These are phyloP conservation scores for Eulimnadia texana DNA, from an alignment of 1,140 invertebrate genomes.

Conservation along the genomic window DNA sequence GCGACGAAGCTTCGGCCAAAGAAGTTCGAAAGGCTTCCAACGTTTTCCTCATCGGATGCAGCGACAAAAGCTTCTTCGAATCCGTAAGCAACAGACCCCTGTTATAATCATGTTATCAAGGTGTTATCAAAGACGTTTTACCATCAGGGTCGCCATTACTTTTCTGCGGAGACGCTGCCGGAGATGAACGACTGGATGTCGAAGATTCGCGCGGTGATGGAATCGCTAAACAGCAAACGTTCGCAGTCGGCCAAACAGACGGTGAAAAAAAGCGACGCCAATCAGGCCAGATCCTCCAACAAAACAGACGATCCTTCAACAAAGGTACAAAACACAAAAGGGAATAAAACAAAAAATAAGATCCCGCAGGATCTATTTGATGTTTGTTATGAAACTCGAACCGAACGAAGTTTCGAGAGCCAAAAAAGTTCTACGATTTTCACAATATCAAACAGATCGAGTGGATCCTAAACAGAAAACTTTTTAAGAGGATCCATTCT, in stretches of 20 bases:
- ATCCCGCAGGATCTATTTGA: too few relatives aligned
- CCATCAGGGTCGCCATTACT: slow-evolving; percentile 27
- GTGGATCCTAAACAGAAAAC: too few relatives aligned
- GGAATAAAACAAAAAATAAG: too few relatives aligned
- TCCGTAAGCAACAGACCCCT: slow-evolving; percentile 16
- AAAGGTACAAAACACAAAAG: background rate
- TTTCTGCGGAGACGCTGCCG: slow-evolving; percentile 30
- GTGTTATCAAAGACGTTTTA: too few relatives aligned
- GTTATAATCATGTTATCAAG: too few relatives aligned
- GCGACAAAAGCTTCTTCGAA: slow-evolving; percentile 27
- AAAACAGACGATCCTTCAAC: background rate
- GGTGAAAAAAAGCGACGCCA: background rate
- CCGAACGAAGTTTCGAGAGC: too few relatives aligned
- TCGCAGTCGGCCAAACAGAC: background rate
- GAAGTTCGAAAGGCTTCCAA: slow-evolving; percentile 25
- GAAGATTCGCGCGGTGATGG: slow-evolving; percentile 28
- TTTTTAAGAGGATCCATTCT: too few relatives aligned
- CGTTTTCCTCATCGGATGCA: slow-evolving; percentile 26
- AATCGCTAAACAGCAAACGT: slow-evolving; percentile 7
- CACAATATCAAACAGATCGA: too few relatives aligned
- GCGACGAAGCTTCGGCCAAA: slow-evolving; percentile 23
- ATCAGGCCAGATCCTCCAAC: background rate
- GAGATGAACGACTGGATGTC: slow-evolving; percentile 38
- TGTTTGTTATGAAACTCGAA: too few relatives aligned
- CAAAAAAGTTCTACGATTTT: too few relatives aligned